These are phyloP conservation scores for Ophioderma brevispina DNA, from an alignment of 35 echinoderm and acorn worm genomes.

Conservation along the genomic window DNA sequence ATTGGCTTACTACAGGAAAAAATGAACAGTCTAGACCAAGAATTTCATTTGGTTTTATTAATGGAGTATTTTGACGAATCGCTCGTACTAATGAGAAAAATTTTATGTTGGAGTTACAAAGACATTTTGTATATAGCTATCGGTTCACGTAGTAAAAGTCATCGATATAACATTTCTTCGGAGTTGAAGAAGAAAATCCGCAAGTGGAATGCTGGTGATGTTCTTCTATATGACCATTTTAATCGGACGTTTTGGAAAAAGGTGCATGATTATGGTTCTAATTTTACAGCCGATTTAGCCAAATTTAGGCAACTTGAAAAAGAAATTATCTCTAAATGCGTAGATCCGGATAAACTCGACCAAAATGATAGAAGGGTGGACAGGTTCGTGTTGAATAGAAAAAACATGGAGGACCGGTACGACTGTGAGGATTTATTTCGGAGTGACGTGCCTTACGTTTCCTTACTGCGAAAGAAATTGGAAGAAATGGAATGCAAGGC, in stretches of 20 bases:
- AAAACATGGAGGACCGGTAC: not conserved
- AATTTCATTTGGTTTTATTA: slow-evolving; percentile 72
- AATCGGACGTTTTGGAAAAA: slow-evolving; percentile 4
- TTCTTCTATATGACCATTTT: not conserved
- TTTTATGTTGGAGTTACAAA: slow-evolving; percentile 62
- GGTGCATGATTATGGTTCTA: not conserved
- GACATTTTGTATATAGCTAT: slow-evolving; percentile 67
- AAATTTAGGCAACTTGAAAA: slow-evolving; percentile 10
- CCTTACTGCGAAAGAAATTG: not conserved
- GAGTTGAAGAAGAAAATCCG: slow-evolving; percentile 8
- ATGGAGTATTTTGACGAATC: slow-evolving; percentile 82
- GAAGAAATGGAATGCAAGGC: not conserved
- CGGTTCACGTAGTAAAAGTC: slow-evolving; percentile 36
- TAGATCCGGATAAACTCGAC: not conserved
- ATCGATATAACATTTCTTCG: slow-evolving; percentile 21
- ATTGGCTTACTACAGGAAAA: slow-evolving; percentile 21
- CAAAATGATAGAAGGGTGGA: slow-evolving; percentile 11
- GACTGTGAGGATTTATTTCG: slow-evolving; percentile 24
- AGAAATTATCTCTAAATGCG: not conserved
- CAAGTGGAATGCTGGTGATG: slow-evolving; percentile 31
- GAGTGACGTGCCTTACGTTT: not conserved
- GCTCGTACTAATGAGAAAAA: slow-evolving; percentile 49
- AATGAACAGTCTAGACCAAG: slow-evolving; percentile 49
- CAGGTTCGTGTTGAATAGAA: slow-evolving; percentile 6
- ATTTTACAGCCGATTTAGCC: slow-evolving; percentile 19